These are phyloP conservation scores for Dendrolimus pini DNA, from an alignment of 2,888 invertebrate genomes.

Conservation along the genomic window DNA sequence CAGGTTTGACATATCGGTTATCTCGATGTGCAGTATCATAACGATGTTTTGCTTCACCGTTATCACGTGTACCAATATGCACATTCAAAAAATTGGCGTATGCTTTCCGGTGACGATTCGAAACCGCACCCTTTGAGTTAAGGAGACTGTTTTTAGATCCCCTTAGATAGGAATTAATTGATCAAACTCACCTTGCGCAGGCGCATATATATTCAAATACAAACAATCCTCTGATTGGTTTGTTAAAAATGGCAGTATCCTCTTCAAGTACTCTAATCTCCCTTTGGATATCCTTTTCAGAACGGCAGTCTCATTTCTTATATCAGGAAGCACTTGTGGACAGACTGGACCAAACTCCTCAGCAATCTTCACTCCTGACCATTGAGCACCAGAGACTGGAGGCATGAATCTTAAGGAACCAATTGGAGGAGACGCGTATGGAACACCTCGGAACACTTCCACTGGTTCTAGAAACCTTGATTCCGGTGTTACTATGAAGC, in stretches of 20 bases:
- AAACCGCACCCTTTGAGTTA: too few relatives aligned
- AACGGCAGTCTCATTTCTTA: conserved; percentile 89
- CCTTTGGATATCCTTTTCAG: conserved; percentile 92
- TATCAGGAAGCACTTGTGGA: conserved; percentile 92
- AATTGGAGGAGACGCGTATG: conserved; percentile 94
- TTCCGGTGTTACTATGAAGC: conserved; percentile 89
- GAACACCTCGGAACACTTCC: conserved; percentile 94
- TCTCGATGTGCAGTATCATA: too few relatives aligned
- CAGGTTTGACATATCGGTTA: too few relatives aligned
- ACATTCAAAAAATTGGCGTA: too few relatives aligned
- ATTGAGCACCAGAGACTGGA: conserved; percentile 94
- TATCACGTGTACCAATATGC: too few relatives aligned
- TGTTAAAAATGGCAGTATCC: conserved; percentile 89
- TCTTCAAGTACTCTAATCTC: conserved; percentile 90
- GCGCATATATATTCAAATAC: conserved; percentile 97
- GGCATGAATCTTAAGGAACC: conserved; percentile 96
- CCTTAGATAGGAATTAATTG: too few relatives aligned
- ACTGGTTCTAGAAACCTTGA: conserved; percentile 90
- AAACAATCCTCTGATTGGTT: conserved; percentile 98
- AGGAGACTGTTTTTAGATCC: too few relatives aligned
- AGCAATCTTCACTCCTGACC: conserved; percentile 92
- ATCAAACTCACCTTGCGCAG: conserved; percentile 88
- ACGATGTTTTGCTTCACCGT: too few relatives aligned
- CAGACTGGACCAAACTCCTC: conserved; percentile 94
- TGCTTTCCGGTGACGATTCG: too few relatives aligned